These are phyloP conservation scores for Nymphicus hollandicus DNA, from an alignment of 2,113 vertebrate genomes.

Conservation along the genomic window DNA sequence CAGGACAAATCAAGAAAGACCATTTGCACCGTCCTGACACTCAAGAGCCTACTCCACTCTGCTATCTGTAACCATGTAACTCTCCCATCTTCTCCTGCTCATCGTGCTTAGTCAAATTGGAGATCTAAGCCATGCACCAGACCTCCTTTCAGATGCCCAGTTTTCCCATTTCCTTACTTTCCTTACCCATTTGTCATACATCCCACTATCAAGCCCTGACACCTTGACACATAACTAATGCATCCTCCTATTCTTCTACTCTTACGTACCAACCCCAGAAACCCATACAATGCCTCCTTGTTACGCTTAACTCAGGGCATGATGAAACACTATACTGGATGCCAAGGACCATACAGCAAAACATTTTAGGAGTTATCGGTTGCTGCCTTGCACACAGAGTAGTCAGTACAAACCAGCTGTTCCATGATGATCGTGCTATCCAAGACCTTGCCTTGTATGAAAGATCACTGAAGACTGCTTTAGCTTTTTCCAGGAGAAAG, in stretches of 20 bases:
- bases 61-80: not conserved
- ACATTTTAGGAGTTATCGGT: rapidly evolving
- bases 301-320: not conserved
- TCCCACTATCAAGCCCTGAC: not conserved
- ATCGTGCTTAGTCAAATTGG: not conserved
- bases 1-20: not conserved
- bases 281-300: not conserved
- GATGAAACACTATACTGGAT: not conserved
- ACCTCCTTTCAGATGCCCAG: not conserved
- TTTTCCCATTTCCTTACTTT: not conserved
- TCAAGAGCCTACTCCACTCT: not conserved
- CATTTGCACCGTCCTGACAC: not conserved
- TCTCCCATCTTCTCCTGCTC: not conserved
- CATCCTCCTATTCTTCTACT: not conserved
- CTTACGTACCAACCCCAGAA: not conserved
- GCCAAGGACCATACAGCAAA: not conserved
- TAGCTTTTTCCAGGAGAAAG: not conserved
- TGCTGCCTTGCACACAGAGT: not conserved
- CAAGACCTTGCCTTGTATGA: not conserved
- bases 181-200: not conserved
- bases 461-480: not conserved
- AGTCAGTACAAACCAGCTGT: not conserved
- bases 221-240: not conserved
- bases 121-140: not conserved
- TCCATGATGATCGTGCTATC: not conserved